Conservation (phyloP, 1,140 invertebrate species). For the Proales similis region DNA sequence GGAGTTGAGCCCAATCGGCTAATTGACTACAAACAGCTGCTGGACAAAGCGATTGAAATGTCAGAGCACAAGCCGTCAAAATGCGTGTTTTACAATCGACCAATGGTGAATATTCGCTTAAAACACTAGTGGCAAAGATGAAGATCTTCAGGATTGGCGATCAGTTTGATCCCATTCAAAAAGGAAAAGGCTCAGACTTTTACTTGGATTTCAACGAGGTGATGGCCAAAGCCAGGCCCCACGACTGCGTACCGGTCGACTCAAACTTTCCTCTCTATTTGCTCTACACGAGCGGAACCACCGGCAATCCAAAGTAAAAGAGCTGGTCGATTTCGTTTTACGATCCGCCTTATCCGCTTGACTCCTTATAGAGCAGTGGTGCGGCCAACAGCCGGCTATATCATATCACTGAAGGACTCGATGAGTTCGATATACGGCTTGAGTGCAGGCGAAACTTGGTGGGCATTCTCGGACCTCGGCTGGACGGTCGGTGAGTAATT, state of each 20-base stretch:
- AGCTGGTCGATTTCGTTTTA: too few species aligned
- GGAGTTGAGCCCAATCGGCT: constrained; percentile 77
- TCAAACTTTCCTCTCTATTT: constrained; percentile 83
- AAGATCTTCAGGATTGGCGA: neutral
- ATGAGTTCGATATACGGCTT: constrained; percentile 76
- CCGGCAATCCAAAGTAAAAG: constrained; percentile 58
- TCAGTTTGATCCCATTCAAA: neutral
- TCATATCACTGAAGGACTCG: constrained; percentile 72
- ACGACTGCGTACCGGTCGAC: constrained; percentile 73
- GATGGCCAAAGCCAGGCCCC: constrained; percentile 59
- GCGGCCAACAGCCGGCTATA: constrained; percentile 74
- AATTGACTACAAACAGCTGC: constrained; percentile 74
- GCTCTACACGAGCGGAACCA: constrained; percentile 84
- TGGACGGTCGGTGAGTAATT: too few species aligned
- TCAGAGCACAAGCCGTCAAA: constrained; percentile 62
- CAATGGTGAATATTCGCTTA: constrained; percentile 47
- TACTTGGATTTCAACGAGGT: constrained; percentile 73
- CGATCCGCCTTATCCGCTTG: neutral
- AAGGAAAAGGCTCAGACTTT: constrained; percentile 54
- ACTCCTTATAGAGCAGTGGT: constrained; percentile 54
- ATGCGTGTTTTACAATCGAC: constrained; percentile 72
- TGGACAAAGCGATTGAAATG: constrained; percentile 72
- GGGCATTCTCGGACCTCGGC: constrained; percentile 72
- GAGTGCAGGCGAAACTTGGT: constrained; percentile 71
- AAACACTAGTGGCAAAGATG: neutral